Percentiles rank a stretch among this genome's conserved stretches.
These are phyloP conservation scores for Phodopus roborovskii DNA, from an alignment of 2,113 vertebrate genomes.

Conservation along the genomic window DNA sequence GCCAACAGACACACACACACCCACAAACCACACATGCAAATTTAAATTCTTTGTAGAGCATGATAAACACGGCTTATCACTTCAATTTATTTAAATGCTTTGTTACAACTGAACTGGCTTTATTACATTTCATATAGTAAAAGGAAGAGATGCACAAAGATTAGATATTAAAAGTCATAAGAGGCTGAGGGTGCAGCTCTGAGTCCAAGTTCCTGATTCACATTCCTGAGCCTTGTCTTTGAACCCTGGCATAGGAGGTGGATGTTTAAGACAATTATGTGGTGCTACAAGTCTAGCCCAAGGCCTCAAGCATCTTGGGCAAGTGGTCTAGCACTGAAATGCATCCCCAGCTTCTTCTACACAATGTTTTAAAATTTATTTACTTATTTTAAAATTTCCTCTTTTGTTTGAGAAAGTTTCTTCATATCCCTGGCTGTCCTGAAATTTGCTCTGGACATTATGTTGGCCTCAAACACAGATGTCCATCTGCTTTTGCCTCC, in stretches of 20 bases:
- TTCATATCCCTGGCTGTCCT: neutral
- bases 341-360: neutral
- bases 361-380: neutral
- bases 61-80: neutral
- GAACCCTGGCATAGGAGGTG: neutral
- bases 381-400: neutral
- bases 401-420: neutral
- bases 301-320: neutral
- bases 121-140: neutral
- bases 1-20: neutral
- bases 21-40: neutral
- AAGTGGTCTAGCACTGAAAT: neutral
- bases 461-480: neutral
- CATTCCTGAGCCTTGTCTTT: neutral
- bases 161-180: conserved; percentile 8
- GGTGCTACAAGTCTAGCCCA: neutral
- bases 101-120: neutral
- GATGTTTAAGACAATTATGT: neutral
- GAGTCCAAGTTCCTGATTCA: neutral
- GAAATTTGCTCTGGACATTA: neutral
- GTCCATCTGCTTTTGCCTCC: neutral
- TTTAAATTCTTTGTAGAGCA: neutral
- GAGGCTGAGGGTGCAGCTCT: neutral
- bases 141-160: neutral
- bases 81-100: conserved; percentile 6